Base-by-base conservation (phyloP, 2,113 vertebrate species). In the Carassius auratus region DNA sequence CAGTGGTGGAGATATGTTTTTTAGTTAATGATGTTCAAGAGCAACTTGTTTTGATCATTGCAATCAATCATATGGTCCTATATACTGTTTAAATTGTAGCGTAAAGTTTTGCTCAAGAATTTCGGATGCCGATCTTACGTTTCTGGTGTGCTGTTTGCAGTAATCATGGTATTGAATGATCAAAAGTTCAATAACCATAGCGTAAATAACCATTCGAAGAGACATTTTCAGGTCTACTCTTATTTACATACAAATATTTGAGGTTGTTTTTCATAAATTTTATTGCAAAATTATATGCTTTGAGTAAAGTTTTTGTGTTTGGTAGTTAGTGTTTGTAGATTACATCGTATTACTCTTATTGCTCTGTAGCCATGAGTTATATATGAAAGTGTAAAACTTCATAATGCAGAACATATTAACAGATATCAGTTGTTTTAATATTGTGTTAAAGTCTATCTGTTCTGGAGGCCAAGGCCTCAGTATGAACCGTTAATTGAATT, bases 381-480 rank as follows among this genome's bases (percentile, higher is more conserved):
- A 23, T 79, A 14, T 38, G 5, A 36, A 14, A 5, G 5, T 76
- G 8, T 57, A 13, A 50, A 12, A 10, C 15, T 76, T 33, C 26
- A 76, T 23, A 17, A 36, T 48, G 38, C 10, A 17, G 15, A 64
- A 50, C n/a, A 48, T 33, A 76, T 66, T 38, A 30, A 38, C 64
- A 84, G 6, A 78, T 69, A 55, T 30, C 2, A 71, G 10, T 0
- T 48, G 33, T 45, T 3, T 26, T n/a, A 23, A 38, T 62, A 45
- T 38, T n/a, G 10, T 23, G 10, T 61, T 78, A 15, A 61, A 38
- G 14, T n/a, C 10, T 36, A 38, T 38, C 17, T 15, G 3, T 45
- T 23, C 13, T 64, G 77, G 26, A 64, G 57, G 77, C 77, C 77
- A 64, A 79, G 76, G 82, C 82, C 86, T 87, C 30, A 75, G 14